A percentile compares a stretch with the other conserved stretches of the same genome.
phyloP scores from a whole-genome alignment of 2,113 vertebrate species.

The Phoxinus phoxinus region DNA sequence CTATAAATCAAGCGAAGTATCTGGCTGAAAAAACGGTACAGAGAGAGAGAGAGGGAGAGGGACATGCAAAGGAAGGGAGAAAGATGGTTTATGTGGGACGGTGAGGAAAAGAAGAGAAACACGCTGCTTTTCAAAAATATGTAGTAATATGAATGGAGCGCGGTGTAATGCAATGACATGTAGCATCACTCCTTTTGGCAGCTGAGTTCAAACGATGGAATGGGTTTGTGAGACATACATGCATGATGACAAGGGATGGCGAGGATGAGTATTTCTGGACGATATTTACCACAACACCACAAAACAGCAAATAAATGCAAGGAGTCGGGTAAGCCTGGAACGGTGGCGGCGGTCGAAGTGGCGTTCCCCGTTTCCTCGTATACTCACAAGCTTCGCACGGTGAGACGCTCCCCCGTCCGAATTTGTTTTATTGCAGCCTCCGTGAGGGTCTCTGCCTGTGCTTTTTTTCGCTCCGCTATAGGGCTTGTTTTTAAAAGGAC shows the following conservation, averaged over 20 bases:
- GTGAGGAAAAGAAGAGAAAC: slow-evolving; percentile 41
- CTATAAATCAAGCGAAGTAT: slow-evolving; percentile 91
- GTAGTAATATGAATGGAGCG: slow-evolving; percentile 76
- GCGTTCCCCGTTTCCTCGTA: slow-evolving; percentile 83
- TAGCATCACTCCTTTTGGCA: slow-evolving; percentile 40
- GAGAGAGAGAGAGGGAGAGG: slow-evolving; percentile 65
- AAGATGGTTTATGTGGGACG: slow-evolving; percentile 66
- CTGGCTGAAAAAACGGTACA: slow-evolving; percentile 67
- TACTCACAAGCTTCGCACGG: slow-evolving; percentile 97
- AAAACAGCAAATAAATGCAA: slow-evolving; percentile 93
- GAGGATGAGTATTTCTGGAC: slow-evolving; percentile 85
- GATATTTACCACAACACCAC: slow-evolving; percentile 96
- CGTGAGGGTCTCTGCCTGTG: slow-evolving; percentile 76
- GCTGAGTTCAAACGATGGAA: slow-evolving; percentile 60
- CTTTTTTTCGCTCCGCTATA: slow-evolving; percentile 79
- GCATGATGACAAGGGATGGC: slow-evolving; percentile 81
- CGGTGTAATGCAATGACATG: slow-evolving; percentile 77
- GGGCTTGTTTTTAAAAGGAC: slow-evolving; percentile 92
- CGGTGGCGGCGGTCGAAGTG: slow-evolving; percentile 71
- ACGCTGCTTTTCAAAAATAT: slow-evolving; percentile 71
- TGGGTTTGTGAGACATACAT: slow-evolving; percentile 63
- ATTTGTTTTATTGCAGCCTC: slow-evolving; percentile 95
- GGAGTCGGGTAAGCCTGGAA: slow-evolving; percentile 86
- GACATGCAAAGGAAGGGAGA: slow-evolving; percentile 63
- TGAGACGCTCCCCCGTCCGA: slow-evolving; percentile 87